A percentile compares a stretch with the other conserved stretches of the same genome.
These are phyloP conservation scores for Lampris megalopsis DNA, from an alignment of 2,113 vertebrate genomes.

Conservation along the genomic window DNA sequence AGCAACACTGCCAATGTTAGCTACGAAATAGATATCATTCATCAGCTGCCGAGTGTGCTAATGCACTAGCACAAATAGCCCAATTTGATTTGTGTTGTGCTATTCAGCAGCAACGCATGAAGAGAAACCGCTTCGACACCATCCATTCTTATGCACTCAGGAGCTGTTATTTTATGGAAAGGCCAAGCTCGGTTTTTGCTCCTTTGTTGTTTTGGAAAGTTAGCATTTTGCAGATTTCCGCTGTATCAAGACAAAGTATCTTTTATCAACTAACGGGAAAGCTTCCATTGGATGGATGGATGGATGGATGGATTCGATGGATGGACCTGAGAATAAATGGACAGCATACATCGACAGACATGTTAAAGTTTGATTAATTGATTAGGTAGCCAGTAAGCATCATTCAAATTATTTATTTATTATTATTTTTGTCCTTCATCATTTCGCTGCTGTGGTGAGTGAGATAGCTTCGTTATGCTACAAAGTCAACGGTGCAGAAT, in stretches of 20 bases:
- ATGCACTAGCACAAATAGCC: conserved; percentile 41
- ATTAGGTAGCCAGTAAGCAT: conserved; percentile 19
- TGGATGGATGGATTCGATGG: conserved; percentile 6
- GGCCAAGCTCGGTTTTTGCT: neutral
- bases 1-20: neutral
- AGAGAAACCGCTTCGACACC: conserved; percentile 3
- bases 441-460: neutral
- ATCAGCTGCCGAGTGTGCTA: conserved; percentile 1
- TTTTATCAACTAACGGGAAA: neutral
- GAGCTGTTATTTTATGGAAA: neutral
- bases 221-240: neutral
- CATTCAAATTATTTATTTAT: conserved; percentile 4
- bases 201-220: neutral
- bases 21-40: neutral
- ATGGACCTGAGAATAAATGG: neutral
- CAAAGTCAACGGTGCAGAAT: neutral
- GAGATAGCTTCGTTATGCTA: neutral
- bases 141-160: conserved; percentile 38
- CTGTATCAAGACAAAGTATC: neutral
- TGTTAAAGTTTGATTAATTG: conserved; percentile 36
- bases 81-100: conserved; percentile 5
- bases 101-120: neutral
- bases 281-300: neutral
- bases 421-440: conserved; percentile 23
- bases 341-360: conserved; percentile 2